Evolutionary conservation across 2,888 invertebrate genomes (phyloP), one percentile per base, ranked within the genome.

Genomic region (Caenorhabditis sp.): DNA sequence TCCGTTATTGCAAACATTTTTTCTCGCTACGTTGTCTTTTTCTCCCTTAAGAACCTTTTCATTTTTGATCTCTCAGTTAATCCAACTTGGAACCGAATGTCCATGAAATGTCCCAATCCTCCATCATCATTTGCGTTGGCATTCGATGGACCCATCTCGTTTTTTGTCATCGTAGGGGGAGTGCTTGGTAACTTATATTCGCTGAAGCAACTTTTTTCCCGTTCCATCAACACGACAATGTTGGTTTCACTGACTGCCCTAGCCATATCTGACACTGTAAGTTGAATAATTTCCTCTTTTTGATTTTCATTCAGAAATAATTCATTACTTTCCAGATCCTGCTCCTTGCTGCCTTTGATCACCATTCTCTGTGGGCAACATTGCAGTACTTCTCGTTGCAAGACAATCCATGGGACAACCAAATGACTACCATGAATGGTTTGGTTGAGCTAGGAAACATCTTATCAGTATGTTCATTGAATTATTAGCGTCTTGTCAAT

Each of bases 151-250:
- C 84, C 84, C 3, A 55, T 84, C n/a, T 85, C 86, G 0, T 72
- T 68, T 11, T 40, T 69, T 11, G 82, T 86, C 35, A 86, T 86
- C 11, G 13, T 83, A 0, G 81, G 68, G 11, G 87, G 86, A 18
- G 77, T 87, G 20, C n/a, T 83, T 28, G 85, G 85, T 32, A 87
- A 85, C 65, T 28, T 85, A 0, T 88, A 88, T 64, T 88, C 86
- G 24, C 22, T 88, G 44, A 83, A 83, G 32, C 76, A 87, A 24
- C 82, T 88, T 6, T 85, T 84, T 55, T 70, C 80, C 20, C 81
- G 84, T 1, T 85, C 86, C 3, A 88, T 88, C 72, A 88, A 88
- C 76, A 86, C 87, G 4, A 77, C 85, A 6, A 88, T 88, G 88
- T 79, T 88, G 11, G 88, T 88, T 2, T 86, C 86, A 0, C 68